A percentile compares a stretch with the other conserved stretches of the same genome.
phyloP scores from a whole-genome alignment of 2,113 vertebrate genomes.

The Osmerus mordax region DNA sequence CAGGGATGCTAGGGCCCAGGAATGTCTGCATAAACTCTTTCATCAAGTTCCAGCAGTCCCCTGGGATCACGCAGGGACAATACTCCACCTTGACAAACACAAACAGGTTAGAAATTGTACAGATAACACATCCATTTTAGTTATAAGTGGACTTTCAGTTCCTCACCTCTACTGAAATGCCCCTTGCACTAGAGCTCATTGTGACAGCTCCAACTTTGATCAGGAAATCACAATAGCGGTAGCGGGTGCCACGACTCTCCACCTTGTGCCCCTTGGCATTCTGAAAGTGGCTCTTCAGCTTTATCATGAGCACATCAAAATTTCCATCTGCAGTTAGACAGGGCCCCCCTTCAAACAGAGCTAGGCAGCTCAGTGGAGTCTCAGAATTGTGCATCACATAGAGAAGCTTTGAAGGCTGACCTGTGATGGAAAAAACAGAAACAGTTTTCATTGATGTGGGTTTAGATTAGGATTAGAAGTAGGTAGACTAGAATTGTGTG shows the following conservation, averaged over 20 bases:
- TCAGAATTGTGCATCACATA: slow-evolving; percentile 99
- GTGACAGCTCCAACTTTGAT: slow-evolving; percentile 92
- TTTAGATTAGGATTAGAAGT: background rate
- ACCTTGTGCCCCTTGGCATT: slow-evolving; percentile 98
- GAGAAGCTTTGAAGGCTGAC: slow-evolving; percentile 89
- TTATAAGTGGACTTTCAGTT: background rate
- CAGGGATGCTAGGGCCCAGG: slow-evolving; percentile 81
- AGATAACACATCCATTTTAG: background rate
- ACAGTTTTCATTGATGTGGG: background rate
- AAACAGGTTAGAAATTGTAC: background rate
- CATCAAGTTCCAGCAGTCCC: slow-evolving; percentile 94
- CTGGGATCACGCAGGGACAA: slow-evolving; percentile 91
- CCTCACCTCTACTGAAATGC: slow-evolving; percentile 92
- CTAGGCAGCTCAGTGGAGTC: slow-evolving; percentile 90
- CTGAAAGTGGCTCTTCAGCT: slow-evolving; percentile 96
- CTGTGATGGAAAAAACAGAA: slow-evolving; percentile 59
- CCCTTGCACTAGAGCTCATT: slow-evolving; percentile 92
- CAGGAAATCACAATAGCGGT: slow-evolving; percentile 94
- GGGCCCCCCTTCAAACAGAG: slow-evolving; percentile 91
- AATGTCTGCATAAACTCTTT: slow-evolving; percentile 96
- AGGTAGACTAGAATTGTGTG: too few species aligned
- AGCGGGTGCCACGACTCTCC: slow-evolving; percentile 90
- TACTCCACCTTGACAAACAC: slow-evolving; percentile 86
- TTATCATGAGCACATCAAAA: slow-evolving; percentile 96
- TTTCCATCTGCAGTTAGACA: slow-evolving; percentile 89